Evolutionary conservation across 2,113 vertebrate species (phyloP).

Genomic region (Toxotes jaculatrix): DNA sequence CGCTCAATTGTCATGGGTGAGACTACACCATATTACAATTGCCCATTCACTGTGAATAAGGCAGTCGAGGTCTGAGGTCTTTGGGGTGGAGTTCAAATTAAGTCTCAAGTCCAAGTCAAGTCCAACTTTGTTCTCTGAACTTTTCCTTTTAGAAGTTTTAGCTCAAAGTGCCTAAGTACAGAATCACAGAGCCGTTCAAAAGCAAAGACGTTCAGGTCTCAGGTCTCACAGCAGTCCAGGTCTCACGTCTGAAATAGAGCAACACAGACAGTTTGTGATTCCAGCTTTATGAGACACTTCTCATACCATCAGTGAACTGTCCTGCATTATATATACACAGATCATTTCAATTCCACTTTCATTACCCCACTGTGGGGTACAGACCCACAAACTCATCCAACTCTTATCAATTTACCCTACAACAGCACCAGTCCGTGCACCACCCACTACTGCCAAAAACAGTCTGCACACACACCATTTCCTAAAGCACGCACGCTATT

Average conservation of each 20-base stretch:
- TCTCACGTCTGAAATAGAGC: too few species aligned
- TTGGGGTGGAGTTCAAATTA: not conserved
- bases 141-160: too few species aligned
- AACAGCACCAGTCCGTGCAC: not conserved
- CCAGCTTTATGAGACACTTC: too few species aligned
- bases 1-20: not conserved
- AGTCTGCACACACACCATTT: constrained; percentile 3
- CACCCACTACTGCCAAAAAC: not conserved
- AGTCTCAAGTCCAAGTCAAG: not conserved
- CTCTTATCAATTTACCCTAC: not conserved
- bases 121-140: not conserved
- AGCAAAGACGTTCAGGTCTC: too few species aligned
- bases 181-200: too few species aligned
- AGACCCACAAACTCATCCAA: not conserved
- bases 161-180: too few species aligned
- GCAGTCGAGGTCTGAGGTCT: not conserved
- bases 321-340: too few species aligned
- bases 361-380: not conserved
- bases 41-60: not conserved
- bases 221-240: too few species aligned
- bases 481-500: constrained; percentile 27
- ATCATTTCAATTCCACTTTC: not conserved
- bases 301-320: too few species aligned
- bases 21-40: not conserved
- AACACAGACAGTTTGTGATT: too few species aligned